A percentile compares a stretch with the other conserved stretches of the same genome.
phyloP scores from a whole-genome alignment of 2,888 invertebrate species.

The Podabrus alpinus region DNA sequence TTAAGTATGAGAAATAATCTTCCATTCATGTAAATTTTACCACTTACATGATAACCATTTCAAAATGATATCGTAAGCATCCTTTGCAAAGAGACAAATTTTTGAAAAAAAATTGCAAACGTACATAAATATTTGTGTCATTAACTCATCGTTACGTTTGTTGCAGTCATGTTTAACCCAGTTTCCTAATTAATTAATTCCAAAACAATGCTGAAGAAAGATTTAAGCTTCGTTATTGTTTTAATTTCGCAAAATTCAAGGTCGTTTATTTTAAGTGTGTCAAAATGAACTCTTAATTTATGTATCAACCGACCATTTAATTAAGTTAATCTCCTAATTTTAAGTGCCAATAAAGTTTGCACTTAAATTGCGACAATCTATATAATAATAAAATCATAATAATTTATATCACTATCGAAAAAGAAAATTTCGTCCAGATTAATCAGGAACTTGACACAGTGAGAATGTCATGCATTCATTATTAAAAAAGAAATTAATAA shows the following conservation, averaged over 20 bases:
- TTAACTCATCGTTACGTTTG: neutral
- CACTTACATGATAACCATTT: constrained; percentile 4
- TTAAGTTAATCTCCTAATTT: neutral
- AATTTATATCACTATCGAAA: no score
- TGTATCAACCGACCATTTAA: neutral
- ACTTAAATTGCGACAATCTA: neutral
- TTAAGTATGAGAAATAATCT: constrained; percentile 6
- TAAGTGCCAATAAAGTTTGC: neutral
- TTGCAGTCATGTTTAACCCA: neutral
- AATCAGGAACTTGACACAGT: neutral
- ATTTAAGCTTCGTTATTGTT: neutral
- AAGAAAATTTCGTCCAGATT: neutral
- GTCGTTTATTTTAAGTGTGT: neutral
- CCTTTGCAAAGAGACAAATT: neutral
- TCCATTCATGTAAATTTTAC: constrained; percentile 13
- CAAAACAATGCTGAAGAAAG: neutral
- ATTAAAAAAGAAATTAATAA: neutral
- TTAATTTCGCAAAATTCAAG: neutral
- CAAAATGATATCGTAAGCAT: neutral
- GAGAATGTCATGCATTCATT: neutral
- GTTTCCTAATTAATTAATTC: neutral
- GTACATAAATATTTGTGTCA: no score
- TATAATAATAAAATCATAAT: no score
- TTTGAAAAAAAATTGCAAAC: neutral
- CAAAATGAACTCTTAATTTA: neutral